Conservation (phyloP, 2,113 vertebrate genomes). For the Parus major region DNA sequence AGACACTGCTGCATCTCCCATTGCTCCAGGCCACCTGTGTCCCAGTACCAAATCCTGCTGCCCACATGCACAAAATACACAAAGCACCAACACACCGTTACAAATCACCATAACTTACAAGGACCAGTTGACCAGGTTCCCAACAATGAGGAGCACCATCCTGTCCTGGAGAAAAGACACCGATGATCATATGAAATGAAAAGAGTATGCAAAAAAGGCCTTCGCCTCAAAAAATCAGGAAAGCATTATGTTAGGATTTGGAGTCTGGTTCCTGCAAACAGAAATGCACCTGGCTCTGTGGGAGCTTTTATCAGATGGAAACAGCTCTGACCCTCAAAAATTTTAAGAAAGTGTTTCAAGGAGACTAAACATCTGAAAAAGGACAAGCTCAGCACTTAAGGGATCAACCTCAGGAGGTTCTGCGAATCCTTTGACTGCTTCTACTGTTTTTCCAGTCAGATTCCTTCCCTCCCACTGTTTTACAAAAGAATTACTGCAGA, state of each 20-base stretch:
- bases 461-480: background rate
- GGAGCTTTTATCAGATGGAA: background rate
- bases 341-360: background rate
- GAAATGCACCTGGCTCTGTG: accelerated
- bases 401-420: background rate
- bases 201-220: background rate
- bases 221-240: background rate
- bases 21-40: background rate
- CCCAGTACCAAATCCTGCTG: background rate
- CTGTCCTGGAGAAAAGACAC: constrained; percentile 75
- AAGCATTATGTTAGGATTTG: background rate
- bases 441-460: background rate
- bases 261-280: background rate
- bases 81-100: background rate
- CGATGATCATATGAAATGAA: background rate
- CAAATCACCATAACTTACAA: constrained; percentile 72
- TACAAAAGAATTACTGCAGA: background rate
- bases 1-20: background rate
- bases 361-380: background rate
- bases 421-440: background rate
- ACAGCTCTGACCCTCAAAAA: background rate
- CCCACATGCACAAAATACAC: background rate
- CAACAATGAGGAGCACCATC: constrained; percentile 80
- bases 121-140: constrained; percentile 83
- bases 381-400: background rate